Base-by-base conservation (phyloP, 1,140 invertebrate species). In the Cardiocondyla obscurior region DNA sequence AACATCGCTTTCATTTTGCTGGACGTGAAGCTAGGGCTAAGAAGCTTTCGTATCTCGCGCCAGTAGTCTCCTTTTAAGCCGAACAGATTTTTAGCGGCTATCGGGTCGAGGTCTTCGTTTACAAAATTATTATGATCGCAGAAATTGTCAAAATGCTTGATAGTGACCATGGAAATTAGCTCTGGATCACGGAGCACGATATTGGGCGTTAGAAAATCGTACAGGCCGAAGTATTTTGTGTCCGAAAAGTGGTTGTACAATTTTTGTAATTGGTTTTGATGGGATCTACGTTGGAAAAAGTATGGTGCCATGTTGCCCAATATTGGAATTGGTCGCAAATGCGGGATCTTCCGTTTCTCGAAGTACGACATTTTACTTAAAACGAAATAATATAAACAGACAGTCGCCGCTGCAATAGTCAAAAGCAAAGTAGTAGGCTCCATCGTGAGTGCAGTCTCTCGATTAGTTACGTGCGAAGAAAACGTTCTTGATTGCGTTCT, bases 91-190 rank as follows among this genome's bases (percentile, higher is more conserved):
- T 12, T 82, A 0, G 22, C 28, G 1, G 70, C 19, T 28, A 86
- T 28, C 0, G 77, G 49, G 0, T 86, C 83, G 3, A 69, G 3
- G 0, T n/a, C 22, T 16, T 58, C 33, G 39, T 65, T 53, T 0
- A 73, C 25, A 0, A 86, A 67, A 0, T 30, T 30, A 0, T 2
- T n/a, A 7, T 85, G 85, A 33, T 87, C 79, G 12, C 28, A 57
- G 14, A 87, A 87, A 0, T 67, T 57, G 22, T 87, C 79, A 3
- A 87, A 87, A 1, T 87, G 51, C n/a, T 82, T 87, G 8, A 87
- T 58, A 2, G 53, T 16, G 4, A 87, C 67, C 0, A 12, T 16
- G 1, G 8, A 22, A 22, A 85, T 72, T 5, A 87, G 25, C 0
- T 87, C 83, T 0, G 72, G 70, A 33, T 86, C 85, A 1, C 83